Conservation (phyloP, 2,888 invertebrate genomes). For the Parascotia fuliginaria region DNA sequence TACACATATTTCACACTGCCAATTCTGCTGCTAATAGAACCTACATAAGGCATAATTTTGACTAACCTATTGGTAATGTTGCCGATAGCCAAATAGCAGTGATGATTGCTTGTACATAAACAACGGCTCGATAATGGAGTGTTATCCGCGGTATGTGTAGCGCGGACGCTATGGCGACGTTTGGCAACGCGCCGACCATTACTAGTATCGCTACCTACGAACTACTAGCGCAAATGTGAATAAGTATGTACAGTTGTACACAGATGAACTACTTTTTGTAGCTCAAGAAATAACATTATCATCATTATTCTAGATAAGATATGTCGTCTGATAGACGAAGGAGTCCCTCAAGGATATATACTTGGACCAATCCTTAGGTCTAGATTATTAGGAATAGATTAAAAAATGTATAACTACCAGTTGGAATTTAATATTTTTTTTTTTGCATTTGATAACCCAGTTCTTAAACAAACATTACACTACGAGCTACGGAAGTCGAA, state of each 20-base stretch:
- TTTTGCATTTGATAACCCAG: no score
- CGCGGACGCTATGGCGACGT: conserved; percentile 19
- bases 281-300: background rate
- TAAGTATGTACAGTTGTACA: background rate
- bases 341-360: no score
- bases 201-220: conserved; percentile 6
- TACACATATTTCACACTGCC: no score
- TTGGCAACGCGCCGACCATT: conserved; percentile 45
- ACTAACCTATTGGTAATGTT: background rate
- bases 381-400: no score
- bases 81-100: conserved; percentile 22
- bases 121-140: conserved; percentile 33
- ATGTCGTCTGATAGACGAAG: no score
- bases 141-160: conserved; percentile 8
- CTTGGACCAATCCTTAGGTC: no score
- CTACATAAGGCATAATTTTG: background rate
- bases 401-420: no score
- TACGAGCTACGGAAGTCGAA: no score
- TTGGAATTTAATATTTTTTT: no score
- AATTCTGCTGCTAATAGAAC: no score
- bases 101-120: conserved; percentile 42
- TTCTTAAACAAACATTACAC: no score
- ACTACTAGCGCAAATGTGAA: conserved; percentile 32
- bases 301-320: no score
- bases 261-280: conserved; percentile 7